A percentile compares a stretch with the other conserved stretches of the same genome.
phyloP scores from a whole-genome alignment of 2,797 vertebrate genomes.

The Leuciscus waleckii region DNA sequence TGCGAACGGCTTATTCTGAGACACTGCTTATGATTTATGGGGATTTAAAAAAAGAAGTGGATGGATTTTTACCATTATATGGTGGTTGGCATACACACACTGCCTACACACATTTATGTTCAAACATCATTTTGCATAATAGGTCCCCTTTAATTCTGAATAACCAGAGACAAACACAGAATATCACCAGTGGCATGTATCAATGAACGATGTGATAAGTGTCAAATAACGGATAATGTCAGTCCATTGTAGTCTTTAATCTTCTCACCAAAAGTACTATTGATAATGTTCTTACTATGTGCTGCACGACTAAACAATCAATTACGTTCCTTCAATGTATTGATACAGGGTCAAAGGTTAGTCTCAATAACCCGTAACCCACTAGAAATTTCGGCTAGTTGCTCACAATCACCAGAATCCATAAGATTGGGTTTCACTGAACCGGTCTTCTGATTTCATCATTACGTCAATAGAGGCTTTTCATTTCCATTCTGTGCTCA shows the following conservation, averaged over 20 bases:
- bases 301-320: constrained; percentile 22
- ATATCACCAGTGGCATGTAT: not conserved
- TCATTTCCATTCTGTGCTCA: not conserved
- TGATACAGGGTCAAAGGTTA: constrained; percentile 23
- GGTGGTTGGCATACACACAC: too few species aligned
- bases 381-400: not conserved
- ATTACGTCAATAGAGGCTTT: constrained; percentile 14
- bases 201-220: not conserved
- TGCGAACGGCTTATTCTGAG: too few species aligned
- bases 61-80: too few species aligned
- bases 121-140: too few species aligned
- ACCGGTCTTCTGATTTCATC: not conserved
- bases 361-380: not conserved
- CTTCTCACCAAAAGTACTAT: constrained; percentile 31
- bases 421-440: constrained; percentile 8
- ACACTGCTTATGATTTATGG: too few species aligned
- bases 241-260: not conserved
- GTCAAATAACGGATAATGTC: constrained; percentile 2
- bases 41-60: too few species aligned
- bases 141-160: too few species aligned
- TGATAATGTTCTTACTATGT: constrained; percentile 9
- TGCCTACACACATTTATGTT: too few species aligned
- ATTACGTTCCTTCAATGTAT: not conserved
- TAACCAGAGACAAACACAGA: not conserved
- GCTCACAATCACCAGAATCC: constrained; percentile 19